Percentiles rank a stretch among this genome's conserved stretches.
These are phyloP conservation scores for Gymnocheta viridis DNA, from an alignment of 2,888 invertebrate species.

Conservation along the genomic window DNA sequence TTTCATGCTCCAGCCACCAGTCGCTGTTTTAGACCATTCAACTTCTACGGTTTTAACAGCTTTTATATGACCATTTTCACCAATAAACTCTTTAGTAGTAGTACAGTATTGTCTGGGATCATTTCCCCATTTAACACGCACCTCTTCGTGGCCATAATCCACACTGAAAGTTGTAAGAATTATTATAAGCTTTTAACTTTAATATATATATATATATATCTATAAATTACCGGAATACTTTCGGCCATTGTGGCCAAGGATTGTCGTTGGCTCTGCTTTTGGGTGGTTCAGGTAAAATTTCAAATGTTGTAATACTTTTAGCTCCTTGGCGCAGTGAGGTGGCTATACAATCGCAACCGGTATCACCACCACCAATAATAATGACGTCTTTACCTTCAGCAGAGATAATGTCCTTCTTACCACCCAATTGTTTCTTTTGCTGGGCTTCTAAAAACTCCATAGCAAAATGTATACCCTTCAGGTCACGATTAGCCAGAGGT, in stretches of 20 bases:
- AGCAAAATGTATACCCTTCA: conserved; percentile 97
- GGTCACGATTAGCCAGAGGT: conserved; percentile 91
- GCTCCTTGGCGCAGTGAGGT: conserved; percentile 98
- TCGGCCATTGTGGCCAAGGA: conserved; percentile 99
- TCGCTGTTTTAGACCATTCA: conserved; percentile 95
- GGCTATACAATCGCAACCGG: conserved; percentile 98
- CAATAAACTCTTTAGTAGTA: conserved; percentile 96
- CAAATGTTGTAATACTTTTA: conserved; percentile 93
- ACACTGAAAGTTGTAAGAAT: conserved; percentile 83
- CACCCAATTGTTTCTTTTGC: conserved; percentile 96
- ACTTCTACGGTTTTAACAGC: conserved; percentile 96
- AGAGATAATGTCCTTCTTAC: conserved; percentile 84
- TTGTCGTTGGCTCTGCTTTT: conserved; percentile 91
- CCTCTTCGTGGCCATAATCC: conserved; percentile 99
- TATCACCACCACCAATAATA: conserved; percentile 94
- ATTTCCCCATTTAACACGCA: conserved; percentile 92
- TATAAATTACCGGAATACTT: conserved; percentile 89
- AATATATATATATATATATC: not conserved
- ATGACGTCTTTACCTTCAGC: conserved; percentile 97
- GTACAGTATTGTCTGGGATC: conserved; percentile 97
- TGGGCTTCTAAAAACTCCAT: conserved; percentile 98
- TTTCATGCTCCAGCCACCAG: conserved; percentile 96
- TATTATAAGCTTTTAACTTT: not conserved
- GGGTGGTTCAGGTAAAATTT: conserved; percentile 97
- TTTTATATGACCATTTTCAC: conserved; percentile 93